phyloP scores from a whole-genome alignment of 2,797 vertebrate genomes.

The Ceryle rudis region DNA sequence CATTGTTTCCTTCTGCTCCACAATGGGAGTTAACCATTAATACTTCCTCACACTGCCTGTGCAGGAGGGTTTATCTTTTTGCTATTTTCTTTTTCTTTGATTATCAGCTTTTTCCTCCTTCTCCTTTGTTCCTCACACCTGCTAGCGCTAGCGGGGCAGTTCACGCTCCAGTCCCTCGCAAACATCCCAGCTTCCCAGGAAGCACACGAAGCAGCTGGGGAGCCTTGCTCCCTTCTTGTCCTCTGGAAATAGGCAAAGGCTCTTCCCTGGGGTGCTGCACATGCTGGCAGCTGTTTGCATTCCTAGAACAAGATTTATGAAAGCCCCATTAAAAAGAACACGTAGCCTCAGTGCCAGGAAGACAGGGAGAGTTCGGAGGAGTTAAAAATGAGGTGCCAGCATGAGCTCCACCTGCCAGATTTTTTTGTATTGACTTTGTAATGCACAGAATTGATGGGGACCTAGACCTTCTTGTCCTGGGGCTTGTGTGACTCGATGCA shows the following conservation, averaged over 20 bases:
- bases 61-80: slow-evolving; percentile 29
- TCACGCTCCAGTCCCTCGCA: background rate
- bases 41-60: background rate
- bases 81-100: slow-evolving; percentile 30
- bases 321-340: background rate
- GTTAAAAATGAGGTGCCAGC: slow-evolving; percentile 20
- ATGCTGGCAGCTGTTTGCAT: background rate
- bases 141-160: background rate
- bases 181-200: background rate
- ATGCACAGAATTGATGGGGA: background rate
- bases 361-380: background rate
- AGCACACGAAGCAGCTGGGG: background rate
- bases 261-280: background rate
- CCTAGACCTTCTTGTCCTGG: background rate
- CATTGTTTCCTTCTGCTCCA: background rate
- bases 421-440: background rate
- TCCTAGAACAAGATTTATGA: background rate
- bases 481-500: background rate
- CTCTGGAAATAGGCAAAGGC: background rate
- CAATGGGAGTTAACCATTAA: slow-evolving; percentile 26
- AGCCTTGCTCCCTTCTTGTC: background rate
- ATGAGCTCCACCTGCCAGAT: slow-evolving; percentile 8
- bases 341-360: background rate
- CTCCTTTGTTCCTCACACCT: slow-evolving; percentile 38
- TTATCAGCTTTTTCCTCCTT: slow-evolving; percentile 48